Evolutionary conservation across 2,888 invertebrate species (phyloP).

Genomic region (Rotaria sp.): DNA sequence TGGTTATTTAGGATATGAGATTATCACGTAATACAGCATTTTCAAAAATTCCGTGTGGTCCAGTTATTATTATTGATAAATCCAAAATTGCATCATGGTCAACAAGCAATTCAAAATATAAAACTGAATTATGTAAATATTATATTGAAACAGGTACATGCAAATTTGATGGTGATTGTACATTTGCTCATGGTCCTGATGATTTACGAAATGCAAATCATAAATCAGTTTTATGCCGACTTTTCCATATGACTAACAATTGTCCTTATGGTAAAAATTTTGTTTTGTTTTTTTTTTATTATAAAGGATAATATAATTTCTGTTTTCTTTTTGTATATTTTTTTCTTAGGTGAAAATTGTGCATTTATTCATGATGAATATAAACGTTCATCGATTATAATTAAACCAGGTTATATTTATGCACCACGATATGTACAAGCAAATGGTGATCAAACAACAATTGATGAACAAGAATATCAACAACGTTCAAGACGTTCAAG

Average conservation of each 20-base stretch:
- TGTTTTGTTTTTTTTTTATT: too few species aligned
- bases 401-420: background rate
- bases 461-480: background rate
- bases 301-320: too few species aligned
- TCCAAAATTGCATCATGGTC: background rate
- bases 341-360: background rate
- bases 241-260: constrained; percentile 5
- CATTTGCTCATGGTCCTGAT: constrained; percentile 3
- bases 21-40: constrained; percentile 23
- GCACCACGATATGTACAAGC: background rate
- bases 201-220: constrained; percentile 18
- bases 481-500: constrained; percentile 27
- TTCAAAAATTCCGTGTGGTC: constrained; percentile 1
- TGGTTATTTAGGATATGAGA: background rate
- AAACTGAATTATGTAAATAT: constrained; percentile 13
- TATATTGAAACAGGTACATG: background rate
- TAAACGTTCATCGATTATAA: background rate
- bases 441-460: background rate
- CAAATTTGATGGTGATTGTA: constrained; percentile 5
- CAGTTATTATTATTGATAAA: constrained; percentile 7
- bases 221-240: constrained; percentile 19
- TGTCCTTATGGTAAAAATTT: background rate
- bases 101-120: constrained; percentile 3
- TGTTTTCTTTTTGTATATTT: too few species aligned
- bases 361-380: constrained; percentile 27